Percentiles rank a stretch among this genome's conserved stretches.
These are phyloP conservation scores for Drosophila tristis DNA, from an alignment of 1,140 invertebrate species.

Conservation along the genomic window DNA sequence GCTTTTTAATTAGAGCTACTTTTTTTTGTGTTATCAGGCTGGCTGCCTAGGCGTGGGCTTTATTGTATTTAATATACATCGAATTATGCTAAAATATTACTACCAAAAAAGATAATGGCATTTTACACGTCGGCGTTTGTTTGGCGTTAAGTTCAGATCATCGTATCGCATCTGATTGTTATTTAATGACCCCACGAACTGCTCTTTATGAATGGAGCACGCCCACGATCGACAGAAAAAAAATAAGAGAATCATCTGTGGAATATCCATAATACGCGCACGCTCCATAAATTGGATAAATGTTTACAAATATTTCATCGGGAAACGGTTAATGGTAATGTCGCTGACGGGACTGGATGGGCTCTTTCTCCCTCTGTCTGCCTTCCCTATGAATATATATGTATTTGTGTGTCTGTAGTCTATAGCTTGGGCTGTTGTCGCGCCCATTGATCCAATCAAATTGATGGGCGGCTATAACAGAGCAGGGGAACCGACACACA, in stretches of 20 bases:
- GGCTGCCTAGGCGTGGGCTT: conserved; percentile 48
- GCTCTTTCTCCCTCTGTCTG: neutral
- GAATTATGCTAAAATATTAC: conserved; percentile 64
- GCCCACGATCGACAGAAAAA: conserved; percentile 31
- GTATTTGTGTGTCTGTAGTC: conserved; percentile 22
- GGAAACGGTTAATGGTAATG: conserved; percentile 37
- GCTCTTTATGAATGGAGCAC: conserved; percentile 75
- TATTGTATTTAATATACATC: conserved; percentile 41
- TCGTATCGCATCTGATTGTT: conserved; percentile 70
- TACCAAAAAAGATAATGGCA: conserved; percentile 29
- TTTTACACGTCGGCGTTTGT: conserved; percentile 76
- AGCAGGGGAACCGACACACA: conserved; percentile 42
- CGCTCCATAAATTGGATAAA: conserved; percentile 77
- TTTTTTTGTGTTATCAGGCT: conserved; percentile 33
- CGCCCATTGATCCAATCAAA: conserved; percentile 78
- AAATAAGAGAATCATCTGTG: conserved; percentile 26
- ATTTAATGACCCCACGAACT: conserved; percentile 70
- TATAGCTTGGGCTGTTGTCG: conserved; percentile 63
- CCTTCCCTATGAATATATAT: conserved; percentile 11
- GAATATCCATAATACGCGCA: conserved; percentile 55
- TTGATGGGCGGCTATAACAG: conserved; percentile 73
- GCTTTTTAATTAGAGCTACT: conserved; percentile 76
- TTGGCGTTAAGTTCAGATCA: conserved; percentile 74
- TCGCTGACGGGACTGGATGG: conserved; percentile 7
- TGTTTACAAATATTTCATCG: conserved; percentile 80